phyloP scores from a whole-genome alignment of 35 echinoderm and acorn worm species.

The Strongylocentrotus purpuratus region DNA sequence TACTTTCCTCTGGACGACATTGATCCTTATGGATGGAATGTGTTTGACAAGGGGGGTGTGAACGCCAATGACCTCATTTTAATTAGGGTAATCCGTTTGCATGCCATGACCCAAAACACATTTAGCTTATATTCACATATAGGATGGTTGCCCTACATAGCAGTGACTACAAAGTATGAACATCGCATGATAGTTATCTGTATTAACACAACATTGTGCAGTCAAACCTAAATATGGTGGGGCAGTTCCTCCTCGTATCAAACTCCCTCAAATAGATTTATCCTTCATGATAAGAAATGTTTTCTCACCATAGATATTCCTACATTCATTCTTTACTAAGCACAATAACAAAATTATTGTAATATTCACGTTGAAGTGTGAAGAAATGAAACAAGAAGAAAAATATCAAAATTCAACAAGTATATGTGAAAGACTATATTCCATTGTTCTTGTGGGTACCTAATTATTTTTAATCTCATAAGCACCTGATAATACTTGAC shows the following conservation, averaged over 20 bases:
- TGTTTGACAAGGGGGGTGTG: background rate
- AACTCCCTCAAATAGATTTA: background rate
- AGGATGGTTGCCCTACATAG: background rate
- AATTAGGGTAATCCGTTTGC: background rate
- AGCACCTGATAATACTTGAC: background rate
- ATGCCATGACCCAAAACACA: background rate
- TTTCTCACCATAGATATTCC: background rate
- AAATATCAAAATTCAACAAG: background rate
- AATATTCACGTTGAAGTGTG: background rate
- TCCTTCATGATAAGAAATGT: background rate
- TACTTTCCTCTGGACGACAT: background rate
- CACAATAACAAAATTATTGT: background rate
- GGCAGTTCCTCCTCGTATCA: too few species aligned
- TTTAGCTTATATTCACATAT: background rate
- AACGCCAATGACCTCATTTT: background rate
- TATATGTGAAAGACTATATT: background rate
- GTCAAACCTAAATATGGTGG: background rate
- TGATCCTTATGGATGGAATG: background rate
- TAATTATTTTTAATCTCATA: background rate
- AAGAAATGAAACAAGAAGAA: background rate
- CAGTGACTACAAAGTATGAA: background rate
- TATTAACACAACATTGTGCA: background rate
- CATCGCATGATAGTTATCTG: background rate
- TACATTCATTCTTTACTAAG: background rate
- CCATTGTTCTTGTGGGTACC: background rate